Evolutionary conservation across 2,113 vertebrate genomes (phyloP), one percentile per base, ranked within the genome.

Genomic region (Chiloscyllium plagiosum): DNA sequence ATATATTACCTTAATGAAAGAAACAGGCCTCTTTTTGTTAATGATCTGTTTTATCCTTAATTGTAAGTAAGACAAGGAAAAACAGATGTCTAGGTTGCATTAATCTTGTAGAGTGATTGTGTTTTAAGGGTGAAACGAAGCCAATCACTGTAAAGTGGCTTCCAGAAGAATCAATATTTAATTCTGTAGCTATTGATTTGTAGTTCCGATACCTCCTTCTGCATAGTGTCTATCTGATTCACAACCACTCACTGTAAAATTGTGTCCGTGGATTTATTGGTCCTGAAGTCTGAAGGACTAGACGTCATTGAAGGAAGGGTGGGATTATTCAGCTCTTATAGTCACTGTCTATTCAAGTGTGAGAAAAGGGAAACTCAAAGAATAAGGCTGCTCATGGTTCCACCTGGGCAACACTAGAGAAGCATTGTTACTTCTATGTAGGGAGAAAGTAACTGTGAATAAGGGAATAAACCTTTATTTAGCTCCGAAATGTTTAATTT

Each of bases 101-200:
- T 90, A 90, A 90, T 90, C 87, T 90, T 90, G 26, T 26, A 52
- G 87, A 90, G 33, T 93, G 90, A 68, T 42, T 13, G 19, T 68
- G 61, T 93, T 93, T 93, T 68, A 93, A 68, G 90, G 65, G 65
- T 68, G 61, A 93, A 93, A 66, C 37, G 61, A 93, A 93, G 90
- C 33, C 90, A 93, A 93, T 93, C 90, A 66, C 90, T 22, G 29
- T 22, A 90, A 90, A 90, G 50, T 37, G 8, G 15, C 90, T 90
- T 90, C 50, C 87, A 61, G 87, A 66, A 93, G 29, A 68, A 68
- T 68, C 90, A 93, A 93, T 93, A 93, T 93, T 93, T 93, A 93
- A 93, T 93, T 68, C n/a, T n/a, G 61, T n/a, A 0, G 61, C 33
- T 66, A 93, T 93, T 66, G 56, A 93, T 93, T 93, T 17, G 47